Evolutionary conservation across 2,888 invertebrate species (phyloP), one percentile per base, ranked within the genome.

Genomic region (Salticus scenicus): DNA sequence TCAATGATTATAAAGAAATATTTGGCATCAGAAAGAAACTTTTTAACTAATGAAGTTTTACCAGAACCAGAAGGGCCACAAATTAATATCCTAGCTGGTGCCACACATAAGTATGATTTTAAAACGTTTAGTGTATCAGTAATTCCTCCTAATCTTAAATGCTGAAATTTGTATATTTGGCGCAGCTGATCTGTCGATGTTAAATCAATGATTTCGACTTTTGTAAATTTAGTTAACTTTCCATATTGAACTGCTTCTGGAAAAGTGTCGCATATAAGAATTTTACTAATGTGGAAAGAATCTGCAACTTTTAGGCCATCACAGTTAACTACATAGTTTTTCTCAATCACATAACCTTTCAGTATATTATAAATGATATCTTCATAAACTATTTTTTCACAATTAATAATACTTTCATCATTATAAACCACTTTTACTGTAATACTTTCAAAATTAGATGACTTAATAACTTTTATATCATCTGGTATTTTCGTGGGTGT

Each of bases 11-110:
- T 37, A 1, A 75, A 47, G 37, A 24, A 24, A n/a, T 20, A 71
- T 27, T 66, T 42, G 4, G 4, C 10, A 10, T 71, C 66, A 20
- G 14, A 24, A 24, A 73, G 75, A 42, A 75, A 64, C n/a, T 79
- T 79, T 37, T 70, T 85, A 10, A 79, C 63, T 14, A 79, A 47
- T 7, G 47, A 24, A 66, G 47, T 75, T 71, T 85, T 85, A 2
- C 85, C 85, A 41, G 47, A 66, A 4, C 85, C 85, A 17, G 79
- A 66, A 24, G 85, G 85, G 5, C 85, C 85, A 12, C 28, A 64
- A 17, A 85, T 20, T 47, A 79, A 47, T 28, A 85, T 70, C n/a
- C 70, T 79, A 28, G 51, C 70, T 33, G n/a, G 4, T 31, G 17
- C 24, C 20, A 0, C 2, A 20, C 31, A 1, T 37, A 24, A 17